Evolutionary conservation across 2,888 invertebrate species (phyloP), one percentile per base, ranked within the genome.

Genomic region (Noctuana brunneofusca): DNA sequence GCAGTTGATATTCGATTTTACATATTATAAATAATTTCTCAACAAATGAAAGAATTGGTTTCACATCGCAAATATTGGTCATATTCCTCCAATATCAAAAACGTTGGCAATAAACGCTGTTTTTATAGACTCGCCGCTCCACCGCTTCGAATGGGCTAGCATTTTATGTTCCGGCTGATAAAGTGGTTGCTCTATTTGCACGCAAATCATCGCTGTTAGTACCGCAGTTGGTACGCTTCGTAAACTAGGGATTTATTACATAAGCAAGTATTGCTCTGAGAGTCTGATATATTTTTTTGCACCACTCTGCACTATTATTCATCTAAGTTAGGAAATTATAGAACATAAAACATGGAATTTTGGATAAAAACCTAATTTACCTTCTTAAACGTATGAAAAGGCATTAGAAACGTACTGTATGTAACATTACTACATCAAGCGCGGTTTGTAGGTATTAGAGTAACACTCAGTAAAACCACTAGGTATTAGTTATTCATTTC

Each of bases 121-220:
- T 62, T 62, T 62, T 62, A 62, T 62, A 49, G 60, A 62, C 53
- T 55, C 60, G 48, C 18, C 18, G 46, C 43, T 43, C 38, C 43
- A 46, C n/a, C 56, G 46, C 46, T 32, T 56, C 43, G 56, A 63
- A 56, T 32, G 60, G 20, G 32, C 49, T 53, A 67, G 63, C 55
- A 65, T 64, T 58, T 65, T 69, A 65, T 82, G 80, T 80, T 82
- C 81, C 78, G 80, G 79, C 79, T 82, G 82, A 84, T 81, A 85
- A 84, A 87, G 76, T 80, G 76, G 70, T 74, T 77, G 75, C 82
- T 87, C 87, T 87, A 87, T 88, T 86, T 82, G 81, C 82, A 85
- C 83, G 85, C 87, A 87, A 87, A 89, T 89, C 81, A 58, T 58
- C 22, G 57, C 38, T 49, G 49, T 38, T 53, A 53, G 53, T 58